phyloP scores from a whole-genome alignment of 64 coral and sea anemone species.

The Dendronephthya gigantea region DNA sequence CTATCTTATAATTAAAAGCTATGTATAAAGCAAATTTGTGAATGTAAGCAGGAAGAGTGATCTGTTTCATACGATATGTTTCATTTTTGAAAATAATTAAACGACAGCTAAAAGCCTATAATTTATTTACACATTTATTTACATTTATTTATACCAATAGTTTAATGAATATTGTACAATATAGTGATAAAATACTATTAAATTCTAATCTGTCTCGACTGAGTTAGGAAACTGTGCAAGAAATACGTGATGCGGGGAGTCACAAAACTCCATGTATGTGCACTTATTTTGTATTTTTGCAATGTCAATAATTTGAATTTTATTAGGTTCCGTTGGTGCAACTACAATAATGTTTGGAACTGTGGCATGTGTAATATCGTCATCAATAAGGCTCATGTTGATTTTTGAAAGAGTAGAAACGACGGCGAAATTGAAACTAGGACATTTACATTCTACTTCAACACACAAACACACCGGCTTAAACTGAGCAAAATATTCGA shows the following conservation, averaged over 20 bases:
- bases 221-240: background rate
- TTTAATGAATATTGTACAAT: too few relatives aligned
- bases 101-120: too few relatives aligned
- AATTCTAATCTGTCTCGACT: background rate
- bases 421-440: background rate
- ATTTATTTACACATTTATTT: too few relatives aligned
- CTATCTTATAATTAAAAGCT: too few relatives aligned
- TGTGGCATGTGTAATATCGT: background rate
- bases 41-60: too few relatives aligned
- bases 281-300: background rate
- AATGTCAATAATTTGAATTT: background rate
- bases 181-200: too few relatives aligned
- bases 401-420: background rate
- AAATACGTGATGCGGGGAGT: background rate
- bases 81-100: too few relatives aligned
- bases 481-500: background rate
- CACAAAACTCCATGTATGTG: background rate
- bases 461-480: background rate
- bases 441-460: background rate
- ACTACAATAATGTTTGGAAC: constrained; percentile 2
- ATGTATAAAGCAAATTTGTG: too few relatives aligned
- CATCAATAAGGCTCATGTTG: background rate
- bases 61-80: too few relatives aligned
- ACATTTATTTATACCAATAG: too few relatives aligned
- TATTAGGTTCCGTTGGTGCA: background rate